Conservation (phyloP, 2,888 invertebrate species). For the Patella ulyssiponensis region DNA sequence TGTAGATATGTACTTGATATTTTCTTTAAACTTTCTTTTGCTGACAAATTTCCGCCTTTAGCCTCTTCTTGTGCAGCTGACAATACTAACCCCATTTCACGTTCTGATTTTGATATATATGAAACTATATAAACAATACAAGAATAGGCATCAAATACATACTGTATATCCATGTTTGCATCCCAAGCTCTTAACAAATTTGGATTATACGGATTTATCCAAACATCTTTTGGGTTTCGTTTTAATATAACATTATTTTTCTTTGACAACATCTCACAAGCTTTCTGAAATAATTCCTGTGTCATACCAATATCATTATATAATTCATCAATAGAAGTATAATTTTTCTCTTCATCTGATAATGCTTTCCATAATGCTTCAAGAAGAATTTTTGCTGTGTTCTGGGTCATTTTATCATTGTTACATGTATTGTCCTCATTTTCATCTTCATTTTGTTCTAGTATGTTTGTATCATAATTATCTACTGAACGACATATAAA, state of each 20-base stretch:
- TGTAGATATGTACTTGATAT: slow-evolving; percentile 29
- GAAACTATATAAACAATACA: slow-evolving; percentile 48
- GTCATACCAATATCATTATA: neutral
- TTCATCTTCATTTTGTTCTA: neutral
- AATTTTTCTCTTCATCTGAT: neutral
- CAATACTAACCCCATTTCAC: slow-evolving; percentile 30
- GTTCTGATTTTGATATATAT: slow-evolving; percentile 45
- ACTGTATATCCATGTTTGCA: slow-evolving; percentile 34
- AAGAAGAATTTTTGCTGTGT: slow-evolving; percentile 1
- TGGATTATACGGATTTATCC: slow-evolving; percentile 24
- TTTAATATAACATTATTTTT: slow-evolving; percentile 6
- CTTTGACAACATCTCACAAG: slow-evolving; percentile 1
- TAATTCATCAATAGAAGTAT: slow-evolving; percentile 9
- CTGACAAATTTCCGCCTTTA: slow-evolving; percentile 26
- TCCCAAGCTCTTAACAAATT: slow-evolving; percentile 28
- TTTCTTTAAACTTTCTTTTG: slow-evolving; percentile 25
- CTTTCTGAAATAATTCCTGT: slow-evolving; percentile 13
- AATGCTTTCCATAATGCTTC: slow-evolving; percentile 12
- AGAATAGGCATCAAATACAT: slow-evolving; percentile 31
- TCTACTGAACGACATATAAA: slow-evolving; percentile 13
- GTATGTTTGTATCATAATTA: neutral
- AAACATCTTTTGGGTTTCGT: neutral
- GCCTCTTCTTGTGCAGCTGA: slow-evolving; percentile 30
- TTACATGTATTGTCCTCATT: neutral
- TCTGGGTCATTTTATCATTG: neutral